Evolutionary conservation across 37 sponge, comb jelly and placozoan genomes (phyloP).

Genomic region (Aplysina aerophoba): DNA sequence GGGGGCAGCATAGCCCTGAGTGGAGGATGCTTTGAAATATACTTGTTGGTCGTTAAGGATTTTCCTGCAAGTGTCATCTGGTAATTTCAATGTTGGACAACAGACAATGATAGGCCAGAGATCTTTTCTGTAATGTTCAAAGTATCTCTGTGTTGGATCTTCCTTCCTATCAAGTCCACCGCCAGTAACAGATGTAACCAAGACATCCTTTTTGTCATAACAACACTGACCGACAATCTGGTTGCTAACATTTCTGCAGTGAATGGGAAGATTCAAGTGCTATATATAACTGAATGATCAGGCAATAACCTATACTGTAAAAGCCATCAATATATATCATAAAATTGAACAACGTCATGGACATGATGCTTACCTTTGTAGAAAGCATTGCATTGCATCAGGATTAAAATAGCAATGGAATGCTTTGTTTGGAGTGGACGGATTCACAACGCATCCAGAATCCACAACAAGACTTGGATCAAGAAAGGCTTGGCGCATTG

Average conservation of each 20-base stretch:
- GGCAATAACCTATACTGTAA: no score
- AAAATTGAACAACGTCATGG: no score
- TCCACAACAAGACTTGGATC: conserved; percentile 16
- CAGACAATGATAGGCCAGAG: conserved; percentile 24
- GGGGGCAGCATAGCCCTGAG: no score
- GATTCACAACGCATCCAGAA: conserved; percentile 7
- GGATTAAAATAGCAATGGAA: conserved; percentile 15
- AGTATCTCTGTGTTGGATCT: background rate
- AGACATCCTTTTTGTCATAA: background rate
- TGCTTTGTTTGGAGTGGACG: background rate
- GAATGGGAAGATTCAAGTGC: no score
- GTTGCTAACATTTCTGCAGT: no score
- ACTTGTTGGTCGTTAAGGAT: background rate
- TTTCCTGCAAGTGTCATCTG: background rate
- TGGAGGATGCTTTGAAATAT: no score
- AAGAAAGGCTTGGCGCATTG: background rate
- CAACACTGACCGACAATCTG: conserved; percentile 8
- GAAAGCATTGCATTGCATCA: conserved; percentile 2
- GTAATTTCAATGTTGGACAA: background rate
- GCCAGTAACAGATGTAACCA: background rate
- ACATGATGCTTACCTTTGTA: background rate
- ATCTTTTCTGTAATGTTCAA: background rate
- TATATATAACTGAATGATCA: no score
- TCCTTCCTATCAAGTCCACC: background rate
- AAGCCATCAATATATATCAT: no score